A percentile compares a stretch with the other conserved stretches of the same genome.
Evolutionary conservation across 2,797 vertebrate genomes (phyloP).

Genomic region (Scolopax bukidnonensis): DNA sequence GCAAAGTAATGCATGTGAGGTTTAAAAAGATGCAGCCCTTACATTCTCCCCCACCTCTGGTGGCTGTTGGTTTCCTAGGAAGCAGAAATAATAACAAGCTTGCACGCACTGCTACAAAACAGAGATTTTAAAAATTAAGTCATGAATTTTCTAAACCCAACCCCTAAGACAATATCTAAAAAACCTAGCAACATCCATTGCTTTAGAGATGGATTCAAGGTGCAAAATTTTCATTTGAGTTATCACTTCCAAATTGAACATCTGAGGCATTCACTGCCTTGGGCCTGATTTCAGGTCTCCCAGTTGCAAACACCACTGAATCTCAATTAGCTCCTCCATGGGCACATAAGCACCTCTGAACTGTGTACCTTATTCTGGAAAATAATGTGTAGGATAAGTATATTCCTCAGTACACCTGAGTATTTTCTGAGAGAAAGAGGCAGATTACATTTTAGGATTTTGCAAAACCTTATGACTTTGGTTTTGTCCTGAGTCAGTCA

Average conservation of each 20-base stretch:
- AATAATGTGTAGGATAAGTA: fast-evolving
- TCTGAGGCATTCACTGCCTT: neutral
- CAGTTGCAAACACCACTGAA: neutral
- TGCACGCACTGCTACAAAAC: neutral
- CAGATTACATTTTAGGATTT: neutral
- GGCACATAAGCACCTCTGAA: neutral
- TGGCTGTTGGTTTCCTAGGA: neutral
- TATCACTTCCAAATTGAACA: neutral
- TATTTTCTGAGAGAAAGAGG: neutral
- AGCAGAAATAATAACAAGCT: neutral
- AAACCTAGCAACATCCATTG: neutral
- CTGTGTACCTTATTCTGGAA: neutral
- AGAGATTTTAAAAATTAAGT: neutral
- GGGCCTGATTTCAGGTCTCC: neutral
- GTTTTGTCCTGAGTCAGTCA: neutral
- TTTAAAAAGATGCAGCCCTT: neutral
- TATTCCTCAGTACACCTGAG: neutral
- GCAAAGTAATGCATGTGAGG: neutral
- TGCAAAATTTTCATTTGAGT: neutral
- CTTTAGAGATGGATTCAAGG: neutral
- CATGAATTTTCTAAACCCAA: neutral
- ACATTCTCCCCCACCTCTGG: neutral
- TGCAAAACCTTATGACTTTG: neutral
- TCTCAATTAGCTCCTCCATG: neutral
- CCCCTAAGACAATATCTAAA: neutral